Evolutionary conservation across 2,113 vertebrate genomes (phyloP).

Genomic region (Rutilus rutilus): DNA sequence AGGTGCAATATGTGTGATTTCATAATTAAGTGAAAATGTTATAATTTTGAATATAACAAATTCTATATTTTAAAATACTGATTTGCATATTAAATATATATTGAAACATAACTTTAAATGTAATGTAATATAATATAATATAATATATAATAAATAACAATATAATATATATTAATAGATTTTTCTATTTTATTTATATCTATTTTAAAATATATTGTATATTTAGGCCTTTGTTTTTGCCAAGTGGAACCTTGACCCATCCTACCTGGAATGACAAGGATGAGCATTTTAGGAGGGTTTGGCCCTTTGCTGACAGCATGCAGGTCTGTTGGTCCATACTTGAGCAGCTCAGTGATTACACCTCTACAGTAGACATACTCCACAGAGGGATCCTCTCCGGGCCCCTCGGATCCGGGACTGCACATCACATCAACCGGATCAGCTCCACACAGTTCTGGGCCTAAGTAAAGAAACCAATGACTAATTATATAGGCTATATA

Average conservation of each 20-base stretch:
- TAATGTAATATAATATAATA: too few species aligned
- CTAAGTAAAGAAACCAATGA: constrained; percentile 1
- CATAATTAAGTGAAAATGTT: too few species aligned
- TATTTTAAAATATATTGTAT: not conserved
- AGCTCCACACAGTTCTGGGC: not conserved
- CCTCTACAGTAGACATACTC: constrained; percentile 76
- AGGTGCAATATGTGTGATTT: not conserved
- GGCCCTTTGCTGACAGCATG: constrained; percentile 34
- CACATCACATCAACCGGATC: constrained; percentile 61
- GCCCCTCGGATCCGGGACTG: constrained; percentile 28
- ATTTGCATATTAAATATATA: not conserved
- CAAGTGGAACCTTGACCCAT: not conserved
- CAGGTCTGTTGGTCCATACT: constrained; percentile 69
- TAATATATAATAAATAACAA: not conserved
- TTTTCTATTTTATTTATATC: too few species aligned
- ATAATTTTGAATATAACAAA: not conserved
- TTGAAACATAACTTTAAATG: not conserved
- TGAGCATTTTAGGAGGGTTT: constrained; percentile 59
- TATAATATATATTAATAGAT: not conserved
- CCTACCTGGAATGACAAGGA: constrained; percentile 80
- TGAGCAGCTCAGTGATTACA: constrained; percentile 74
- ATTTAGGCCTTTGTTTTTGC: not conserved
- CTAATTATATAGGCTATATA: not conserved
- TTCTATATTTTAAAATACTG: too few species aligned
- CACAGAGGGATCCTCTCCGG: constrained; percentile 53